A percentile compares a stretch with the other conserved stretches of the same genome.
Conservation (phyloP, 2,797 vertebrate species). For the Characodon lateralis region DNA sequence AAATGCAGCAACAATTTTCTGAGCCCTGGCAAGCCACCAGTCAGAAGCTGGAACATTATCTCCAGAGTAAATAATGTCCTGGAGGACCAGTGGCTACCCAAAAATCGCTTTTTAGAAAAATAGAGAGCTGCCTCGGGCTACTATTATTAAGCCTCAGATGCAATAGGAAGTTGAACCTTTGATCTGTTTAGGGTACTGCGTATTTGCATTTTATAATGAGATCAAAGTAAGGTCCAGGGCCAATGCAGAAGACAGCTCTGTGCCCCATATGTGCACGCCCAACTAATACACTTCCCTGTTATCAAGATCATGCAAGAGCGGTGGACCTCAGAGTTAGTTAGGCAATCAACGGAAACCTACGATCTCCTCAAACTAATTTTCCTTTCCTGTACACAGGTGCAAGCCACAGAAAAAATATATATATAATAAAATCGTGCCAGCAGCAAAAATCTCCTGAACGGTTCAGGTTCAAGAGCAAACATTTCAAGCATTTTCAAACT, state of each 20-base stretch:
- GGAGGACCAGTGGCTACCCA: slow-evolving; percentile 73
- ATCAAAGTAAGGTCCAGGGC: slow-evolving; percentile 80
- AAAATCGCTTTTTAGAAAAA: slow-evolving; percentile 81
- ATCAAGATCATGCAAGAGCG: slow-evolving; percentile 62
- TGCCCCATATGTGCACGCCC: slow-evolving; percentile 54
- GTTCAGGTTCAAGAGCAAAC: slow-evolving; percentile 76
- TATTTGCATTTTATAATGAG: slow-evolving; percentile 87
- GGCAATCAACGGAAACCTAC: slow-evolving; percentile 56
- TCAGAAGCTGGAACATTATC: slow-evolving; percentile 81
- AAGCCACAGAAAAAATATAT: slow-evolving; percentile 21
- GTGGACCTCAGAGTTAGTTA: slow-evolving; percentile 50
- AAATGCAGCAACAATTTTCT: slow-evolving; percentile 75
- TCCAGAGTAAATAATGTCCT: slow-evolving; percentile 84
- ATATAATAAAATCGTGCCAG: slow-evolving; percentile 59
- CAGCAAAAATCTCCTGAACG: slow-evolving; percentile 63
- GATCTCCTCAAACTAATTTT: slow-evolving; percentile 61
- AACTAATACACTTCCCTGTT: slow-evolving; percentile 59
- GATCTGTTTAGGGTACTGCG: slow-evolving; percentile 83
- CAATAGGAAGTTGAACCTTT: slow-evolving; percentile 84
- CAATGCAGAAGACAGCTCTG: slow-evolving; percentile 69
- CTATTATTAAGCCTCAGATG: slow-evolving; percentile 80
- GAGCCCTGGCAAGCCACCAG: slow-evolving; percentile 73
- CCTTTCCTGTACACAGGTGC: slow-evolving; percentile 65
- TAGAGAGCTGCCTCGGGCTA: slow-evolving; percentile 74
- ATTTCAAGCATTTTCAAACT: slow-evolving; percentile 79